Base-by-base conservation (phyloP, 2,888 invertebrate species). In the Diarsia mendica region DNA sequence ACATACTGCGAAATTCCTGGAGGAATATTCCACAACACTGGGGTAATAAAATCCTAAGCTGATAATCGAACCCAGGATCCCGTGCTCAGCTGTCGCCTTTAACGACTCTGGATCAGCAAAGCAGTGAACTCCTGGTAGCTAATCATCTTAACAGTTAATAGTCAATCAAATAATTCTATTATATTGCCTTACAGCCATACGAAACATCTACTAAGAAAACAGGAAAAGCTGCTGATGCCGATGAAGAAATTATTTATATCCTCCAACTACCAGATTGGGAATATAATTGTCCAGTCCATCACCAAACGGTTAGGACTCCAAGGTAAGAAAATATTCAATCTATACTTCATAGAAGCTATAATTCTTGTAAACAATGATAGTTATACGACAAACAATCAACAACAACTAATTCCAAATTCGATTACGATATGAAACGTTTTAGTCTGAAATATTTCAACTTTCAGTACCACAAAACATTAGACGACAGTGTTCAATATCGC, bases 231-330 rank as follows among this genome's bases (percentile, higher is more conserved):
- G 83, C 87, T 0, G 92, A 93, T 28, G 94, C 93, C 1, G 93
- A 95, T 33, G 95, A 95, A 80, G 96, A 96, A 88, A 90, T 96
- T 5, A 94, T 96, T 73, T 96, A 96, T 77, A 94, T 96, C 67
- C 88, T 96, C 3, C 96, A 96, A 85, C 87, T 96, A 67, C 96
- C 96, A 1, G 96, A 96, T 80, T 95, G 92, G 92, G 95, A 95
- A 82, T 93, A 89, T 81, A 90, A 91, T 68, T 96, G 96, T 75
- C 96, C 96, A 0, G 88, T 92, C 0, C 96, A 96, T 79, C 91
- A 95, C 39, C 90, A 94, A 76, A 91, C 91, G 0, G 92, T 96
- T 33, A 91, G 89, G 72, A 96, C 95, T 13, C 96, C 96, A 20
- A 94, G 96, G 96, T 96, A 51, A 10, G 61, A 44, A 46, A 23